Base-by-base conservation (phyloP, 2,888 invertebrate genomes). In the Aproaerema taeniolella region DNA sequence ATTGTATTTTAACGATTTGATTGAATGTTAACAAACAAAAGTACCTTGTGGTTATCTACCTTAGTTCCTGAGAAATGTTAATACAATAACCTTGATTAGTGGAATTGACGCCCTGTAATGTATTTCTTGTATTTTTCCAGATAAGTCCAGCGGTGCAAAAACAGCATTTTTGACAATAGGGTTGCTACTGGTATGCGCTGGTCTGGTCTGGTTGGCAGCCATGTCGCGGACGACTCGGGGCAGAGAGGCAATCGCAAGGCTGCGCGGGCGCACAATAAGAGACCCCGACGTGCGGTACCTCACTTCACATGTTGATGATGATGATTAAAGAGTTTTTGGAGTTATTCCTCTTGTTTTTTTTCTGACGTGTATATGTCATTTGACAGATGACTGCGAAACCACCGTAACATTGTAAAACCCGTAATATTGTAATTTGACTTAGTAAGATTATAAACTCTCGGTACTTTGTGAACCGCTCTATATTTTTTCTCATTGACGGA, bases 281-380 rank as follows among this genome's bases (percentile, higher is more conserved):
- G 76, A 82, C 42, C 61, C 77, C 0, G 83, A 85, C 46, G 85
- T 85, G 1, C 56, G 70, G 1, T 85, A 75, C 41, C 49, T 85
- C 8, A 20, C 20, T 4, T 4, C 4, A 1, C 75, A 69, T 9
- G 44, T 64, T 0, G 67, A 75, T 39, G 76, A 74, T 42, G 70
- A 75, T 24, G 50, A 67, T 52, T 67, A 64, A 60, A 56, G 52
- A 46, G 44, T 55, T 44, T 43, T 39, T 44, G 32, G 24, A 9
- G 26, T 26, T 26, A 26, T 26, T 26, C 8, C n/a, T n/a, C n/a
- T 26, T 26, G 14, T 30, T 26, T 32, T 5, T 38, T 5, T 34
- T 30, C 2, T 30, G 3, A 28, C 2, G n/a, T 28, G 10, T 28
- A n/a, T 28, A 28, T 28, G 5, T 6, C 17, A 33, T 8, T 24